These are phyloP conservation scores for Cephalophus harveyi DNA, from an alignment of 2,113 vertebrate species.

Conservation along the genomic window DNA sequence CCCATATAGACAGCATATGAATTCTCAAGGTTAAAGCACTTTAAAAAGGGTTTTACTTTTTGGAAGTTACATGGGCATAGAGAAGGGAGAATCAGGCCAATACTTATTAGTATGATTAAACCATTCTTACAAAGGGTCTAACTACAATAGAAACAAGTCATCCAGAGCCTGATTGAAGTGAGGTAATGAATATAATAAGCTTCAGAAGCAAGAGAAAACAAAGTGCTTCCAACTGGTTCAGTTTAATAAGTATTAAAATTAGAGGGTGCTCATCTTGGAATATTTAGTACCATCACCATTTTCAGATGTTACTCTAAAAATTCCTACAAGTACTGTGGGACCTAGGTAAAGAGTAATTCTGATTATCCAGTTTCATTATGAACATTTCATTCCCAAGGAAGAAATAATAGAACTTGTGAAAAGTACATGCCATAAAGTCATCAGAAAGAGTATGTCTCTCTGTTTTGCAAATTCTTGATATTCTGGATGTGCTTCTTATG, in stretches of 20 bases:
- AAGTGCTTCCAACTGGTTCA: conserved; percentile 53
- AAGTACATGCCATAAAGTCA: neutral
- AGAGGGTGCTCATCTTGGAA: conserved; percentile 45
- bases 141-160: conserved; percentile 19
- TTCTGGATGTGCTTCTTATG: neutral
- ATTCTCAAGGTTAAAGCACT: conserved; percentile 5
- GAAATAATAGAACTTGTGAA: neutral
- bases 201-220: conserved; percentile 36
- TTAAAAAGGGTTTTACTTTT: conserved; percentile 40
- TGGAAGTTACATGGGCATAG: neutral
- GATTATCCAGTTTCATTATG: neutral
- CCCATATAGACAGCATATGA: conserved; percentile 5
- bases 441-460: neutral
- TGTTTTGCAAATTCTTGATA: neutral
- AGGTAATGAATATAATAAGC: conserved; percentile 55
- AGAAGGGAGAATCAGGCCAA: neutral
- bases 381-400: neutral
- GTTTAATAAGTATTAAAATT: conserved; percentile 59
- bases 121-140: neutral
- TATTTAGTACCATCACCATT: conserved; percentile 46
- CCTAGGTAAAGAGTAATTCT: conserved; percentile 5
- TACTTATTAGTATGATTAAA: conserved; percentile 5
- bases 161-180: conserved; percentile 31
- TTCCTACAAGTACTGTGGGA: neutral
- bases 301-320: conserved; percentile 37